These are phyloP conservation scores for Drosophila crucigera DNA, from an alignment of 2,888 invertebrate genomes.

Conservation along the genomic window DNA sequence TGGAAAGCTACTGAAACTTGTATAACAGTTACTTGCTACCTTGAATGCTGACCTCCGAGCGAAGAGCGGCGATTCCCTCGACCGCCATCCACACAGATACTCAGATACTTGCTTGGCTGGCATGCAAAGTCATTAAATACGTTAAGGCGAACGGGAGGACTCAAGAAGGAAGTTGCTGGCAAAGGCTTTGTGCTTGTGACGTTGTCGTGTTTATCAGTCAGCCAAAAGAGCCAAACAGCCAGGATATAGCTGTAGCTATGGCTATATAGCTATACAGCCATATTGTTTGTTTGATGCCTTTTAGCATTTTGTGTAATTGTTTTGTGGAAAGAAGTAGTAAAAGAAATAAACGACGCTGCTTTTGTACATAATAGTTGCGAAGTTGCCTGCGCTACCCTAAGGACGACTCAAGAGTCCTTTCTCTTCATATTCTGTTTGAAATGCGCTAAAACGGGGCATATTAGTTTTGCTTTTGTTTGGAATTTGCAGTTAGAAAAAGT, in stretches of 20 bases:
- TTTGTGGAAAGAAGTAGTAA: slow-evolving; percentile 70
- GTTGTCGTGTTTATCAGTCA: slow-evolving; percentile 77
- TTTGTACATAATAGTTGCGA: slow-evolving; percentile 20
- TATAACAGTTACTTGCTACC: slow-evolving; percentile 6
- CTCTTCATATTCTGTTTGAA: slow-evolving; percentile 1
- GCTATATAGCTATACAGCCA: slow-evolving; percentile 12
- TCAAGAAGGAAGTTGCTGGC: slow-evolving; percentile 48
- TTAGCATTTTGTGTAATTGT: slow-evolving; percentile 78
- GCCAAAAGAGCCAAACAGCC: slow-evolving; percentile 22
- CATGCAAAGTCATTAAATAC: slow-evolving; percentile 77
- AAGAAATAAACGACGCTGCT: slow-evolving; percentile 47
- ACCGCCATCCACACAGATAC: slow-evolving; percentile 32
- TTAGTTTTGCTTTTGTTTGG: not conserved
- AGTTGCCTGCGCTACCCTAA: slow-evolving; percentile 16
- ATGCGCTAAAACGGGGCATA: not conserved
- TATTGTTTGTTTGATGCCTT: slow-evolving; percentile 51
- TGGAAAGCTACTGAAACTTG: slow-evolving; percentile 5
- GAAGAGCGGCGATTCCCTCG: slow-evolving; percentile 3
- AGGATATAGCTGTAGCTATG: slow-evolving; percentile 48
- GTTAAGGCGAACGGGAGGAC: slow-evolving; percentile 59
- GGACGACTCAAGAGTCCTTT: slow-evolving; percentile 22
- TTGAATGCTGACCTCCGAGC: slow-evolving; percentile 35
- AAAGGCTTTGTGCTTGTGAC: slow-evolving; percentile 58
- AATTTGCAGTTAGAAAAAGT: not conserved
- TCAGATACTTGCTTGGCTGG: slow-evolving; percentile 35